A percentile compares a stretch with the other conserved stretches of the same genome.
Evolutionary conservation across 2,113 vertebrate genomes (phyloP).

Genomic region (Perca schrenkii): DNA sequence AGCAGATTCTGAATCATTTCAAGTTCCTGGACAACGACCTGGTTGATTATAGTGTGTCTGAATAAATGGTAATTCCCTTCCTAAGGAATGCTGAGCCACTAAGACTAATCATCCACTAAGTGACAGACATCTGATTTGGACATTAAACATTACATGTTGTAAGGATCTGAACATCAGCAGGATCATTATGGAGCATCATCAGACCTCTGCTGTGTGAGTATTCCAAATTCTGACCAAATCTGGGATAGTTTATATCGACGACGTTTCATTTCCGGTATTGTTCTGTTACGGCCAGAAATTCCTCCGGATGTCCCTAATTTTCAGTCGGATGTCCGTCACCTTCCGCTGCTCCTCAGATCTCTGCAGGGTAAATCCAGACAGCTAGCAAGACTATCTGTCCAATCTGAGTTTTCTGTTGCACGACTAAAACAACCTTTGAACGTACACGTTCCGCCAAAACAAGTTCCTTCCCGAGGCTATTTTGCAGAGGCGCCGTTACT

Average conservation of each 20-base stretch:
- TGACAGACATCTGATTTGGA: slow-evolving; percentile 1
- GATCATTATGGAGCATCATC: background rate
- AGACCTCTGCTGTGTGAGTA: background rate
- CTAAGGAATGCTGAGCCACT: background rate
- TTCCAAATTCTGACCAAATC: background rate
- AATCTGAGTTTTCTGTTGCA: too few relatives aligned
- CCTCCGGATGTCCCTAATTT: too few relatives aligned
- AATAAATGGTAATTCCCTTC: slow-evolving; percentile 5
- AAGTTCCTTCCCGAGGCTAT: too few relatives aligned
- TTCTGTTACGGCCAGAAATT: too few relatives aligned
- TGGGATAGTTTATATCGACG: background rate
- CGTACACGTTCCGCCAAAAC: too few relatives aligned
- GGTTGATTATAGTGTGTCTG: background rate
- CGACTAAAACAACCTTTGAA: too few relatives aligned
- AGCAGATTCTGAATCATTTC: background rate
- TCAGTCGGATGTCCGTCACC: too few relatives aligned
- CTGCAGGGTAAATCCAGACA: too few relatives aligned
- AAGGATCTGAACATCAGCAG: background rate
- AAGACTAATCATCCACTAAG: background rate
- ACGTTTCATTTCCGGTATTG: too few relatives aligned
- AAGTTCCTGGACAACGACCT: background rate
- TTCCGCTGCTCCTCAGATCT: too few relatives aligned
- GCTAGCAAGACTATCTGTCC: too few relatives aligned
- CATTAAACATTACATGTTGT: background rate
- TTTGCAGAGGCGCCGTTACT: too few relatives aligned